Evolutionary conservation across 2,797 vertebrate genomes (phyloP), one percentile per base, ranked within the genome.

Genomic region (Setipinna tenuifilis): DNA sequence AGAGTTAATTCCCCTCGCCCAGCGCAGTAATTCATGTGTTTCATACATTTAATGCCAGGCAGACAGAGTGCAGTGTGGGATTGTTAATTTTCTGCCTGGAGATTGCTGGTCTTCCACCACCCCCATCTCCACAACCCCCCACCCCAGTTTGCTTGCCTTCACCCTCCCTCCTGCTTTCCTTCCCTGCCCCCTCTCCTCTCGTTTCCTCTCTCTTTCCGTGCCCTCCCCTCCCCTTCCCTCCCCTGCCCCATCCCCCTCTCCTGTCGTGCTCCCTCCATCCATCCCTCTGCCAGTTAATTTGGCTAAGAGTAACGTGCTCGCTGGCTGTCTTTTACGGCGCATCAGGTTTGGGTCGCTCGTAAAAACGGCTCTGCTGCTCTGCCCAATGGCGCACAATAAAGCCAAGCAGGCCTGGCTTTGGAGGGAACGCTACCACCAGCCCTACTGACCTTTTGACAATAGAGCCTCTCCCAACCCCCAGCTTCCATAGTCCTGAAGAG

Each of bases 1-100:
- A 87, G 91, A 93, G 93, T 94, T 94, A 92, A 94, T 94, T 94
- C 92, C 86, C 81, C 88, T 86, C 50, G 16, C 90, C 82, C 87
- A 0, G 71, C 2, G 81, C 89, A 87, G 91, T 94, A 94, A 95
- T 93, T 94, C 93, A 93, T 89, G 90, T 83, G 86, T 88, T 93
- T 91, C 88, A 87, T 91, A 90, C 91, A 89, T 93, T 93, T 92
- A 93, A 88, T 91, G 93, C 88, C 85, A 62, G 54, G 89, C 89
- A 90, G 91, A 92, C 90, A 84, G 87, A 87, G 92, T 46, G 80
- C n/a, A 0, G 90, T 88, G 89, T 84, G 88, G 90, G 89, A 92
- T 90, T 91, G 91, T 91, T 94, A 87, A 93, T 94, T 93, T 92
- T 92, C 89, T 82, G 80, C 35, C 28, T 83, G 78, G 88, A 89